Base-by-base conservation (phyloP, 2,113 vertebrate species). In the Puffinus mauretanicus region DNA sequence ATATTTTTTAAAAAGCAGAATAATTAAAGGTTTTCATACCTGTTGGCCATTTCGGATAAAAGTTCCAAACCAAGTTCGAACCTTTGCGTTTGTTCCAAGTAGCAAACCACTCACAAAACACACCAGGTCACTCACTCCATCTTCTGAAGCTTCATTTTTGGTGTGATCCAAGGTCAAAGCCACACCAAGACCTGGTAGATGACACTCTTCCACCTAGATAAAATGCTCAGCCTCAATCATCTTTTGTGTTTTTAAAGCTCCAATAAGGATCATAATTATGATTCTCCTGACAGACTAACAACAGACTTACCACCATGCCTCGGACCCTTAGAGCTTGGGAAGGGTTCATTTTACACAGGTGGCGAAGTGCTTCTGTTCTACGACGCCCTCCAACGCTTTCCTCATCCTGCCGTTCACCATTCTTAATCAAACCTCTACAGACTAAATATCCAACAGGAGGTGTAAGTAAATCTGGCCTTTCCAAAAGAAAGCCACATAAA, bases 21-120 rank as follows among this genome's bases (percentile, higher is more conserved):
- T 1, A 54, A 13, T 22, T 24, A 5, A 22, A 36, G 36, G 1
- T 22, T 32, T 91, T 51, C 98, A 97, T 62, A 99, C 99, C 99
- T 99, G 99, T 26, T 99, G 99, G 46, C 99, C 99, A 24, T 99
- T 99, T 90, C 99, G 98, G 86, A 99, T 99, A 91, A 99, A 99
- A 97, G 99, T 99, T 91, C 99, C 99, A 98, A 99, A 99, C 99
- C 99, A 99, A 9, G 99, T 99, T 26, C 99, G 98, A 76, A 99
- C 99, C 98, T 99, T 99, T 10, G 99, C 98, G 3, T 99, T 99
- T 58, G 99, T 99, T 70, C 99, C 99, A n/a, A 99, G 98, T 9
- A 99, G 98, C 34, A 99, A 98, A 36, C 99, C 99, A 27, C 99
- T 99, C 86, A 99, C 99, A 79, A 99, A 99, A 60, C 99, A 99